Conservation (phyloP, 2,888 invertebrate genomes). For the Acanthosoma haemorrhoidale region DNA sequence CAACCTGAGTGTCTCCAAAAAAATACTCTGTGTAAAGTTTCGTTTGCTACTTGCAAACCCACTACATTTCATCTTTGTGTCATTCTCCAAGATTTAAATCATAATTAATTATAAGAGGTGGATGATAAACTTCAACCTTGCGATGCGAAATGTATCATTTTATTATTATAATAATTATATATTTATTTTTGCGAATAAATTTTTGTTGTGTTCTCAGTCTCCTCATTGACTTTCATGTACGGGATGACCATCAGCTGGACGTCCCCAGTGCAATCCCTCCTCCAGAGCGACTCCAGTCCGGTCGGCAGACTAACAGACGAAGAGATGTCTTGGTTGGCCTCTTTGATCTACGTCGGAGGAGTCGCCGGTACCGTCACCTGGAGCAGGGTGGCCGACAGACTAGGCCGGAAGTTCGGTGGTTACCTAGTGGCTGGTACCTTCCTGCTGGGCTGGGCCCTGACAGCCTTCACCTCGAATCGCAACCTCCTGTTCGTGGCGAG, state of each 20-base stretch:
- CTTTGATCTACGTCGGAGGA: constrained; percentile 54
- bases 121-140: no score
- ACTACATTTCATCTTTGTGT: no score
- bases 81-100: no score
- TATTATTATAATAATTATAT: no score
- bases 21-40: no score
- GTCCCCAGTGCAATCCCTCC: constrained; percentile 52
- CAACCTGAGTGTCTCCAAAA: no score
- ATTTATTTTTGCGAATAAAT: no score
- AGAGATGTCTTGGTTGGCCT: constrained; percentile 53
- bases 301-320: constrained; percentile 49
- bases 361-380: constrained; percentile 50
- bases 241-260: constrained; percentile 54
- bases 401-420: constrained; percentile 54
- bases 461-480: constrained; percentile 50
- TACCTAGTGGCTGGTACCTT: constrained; percentile 51
- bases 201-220: constrained; percentile 28
- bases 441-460: constrained; percentile 55
- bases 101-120: no score
- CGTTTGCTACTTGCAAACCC: no score
- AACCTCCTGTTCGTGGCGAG: constrained; percentile 51
- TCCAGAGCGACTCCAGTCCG: constrained; percentile 48
- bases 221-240: constrained; percentile 29
- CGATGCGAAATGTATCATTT: no score
- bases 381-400: constrained; percentile 49